These are phyloP conservation scores for Machimus atricapillus DNA, from an alignment of 2,888 invertebrate species.

Conservation along the genomic window DNA sequence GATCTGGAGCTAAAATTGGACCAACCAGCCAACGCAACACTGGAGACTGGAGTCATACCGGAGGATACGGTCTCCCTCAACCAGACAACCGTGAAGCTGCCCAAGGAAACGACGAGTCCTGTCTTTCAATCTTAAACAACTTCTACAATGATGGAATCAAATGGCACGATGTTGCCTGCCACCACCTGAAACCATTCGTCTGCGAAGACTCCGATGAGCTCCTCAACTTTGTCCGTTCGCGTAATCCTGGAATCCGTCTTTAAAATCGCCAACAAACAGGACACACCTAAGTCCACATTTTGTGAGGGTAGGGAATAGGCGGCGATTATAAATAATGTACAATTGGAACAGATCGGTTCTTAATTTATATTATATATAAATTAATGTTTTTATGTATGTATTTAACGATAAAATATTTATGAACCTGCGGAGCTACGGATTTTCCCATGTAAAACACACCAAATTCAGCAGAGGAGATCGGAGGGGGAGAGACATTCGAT, in stretches of 20 bases:
- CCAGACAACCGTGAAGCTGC: conserved; percentile 91
- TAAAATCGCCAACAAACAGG: conserved; percentile 59
- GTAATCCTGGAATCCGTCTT: conserved; percentile 84
- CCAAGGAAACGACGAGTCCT: conserved; percentile 91
- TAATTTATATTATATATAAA: conserved; percentile 40
- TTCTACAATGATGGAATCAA: conserved; percentile 89
- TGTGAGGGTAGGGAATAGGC: neutral
- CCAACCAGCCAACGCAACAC: conserved; percentile 87
- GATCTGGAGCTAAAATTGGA: conserved; percentile 90
- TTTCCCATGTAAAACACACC: neutral
- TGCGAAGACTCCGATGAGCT: conserved; percentile 92
- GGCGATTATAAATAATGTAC: conserved; percentile 15
- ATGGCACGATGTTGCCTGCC: conserved; percentile 88
- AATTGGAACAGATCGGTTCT: conserved; percentile 34
- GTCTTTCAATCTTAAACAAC: conserved; percentile 86
- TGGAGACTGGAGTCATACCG: conserved; percentile 89
- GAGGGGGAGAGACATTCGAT: neutral
- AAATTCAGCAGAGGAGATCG: neutral
- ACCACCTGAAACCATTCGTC: conserved; percentile 85
- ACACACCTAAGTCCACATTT: neutral
- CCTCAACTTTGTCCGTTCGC: conserved; percentile 87
- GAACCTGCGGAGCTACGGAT: neutral
- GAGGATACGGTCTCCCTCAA: conserved; percentile 86
- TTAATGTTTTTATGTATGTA: conserved; percentile 30
- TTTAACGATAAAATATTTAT: conserved; percentile 27